Base-by-base conservation (phyloP, 2,113 vertebrate species). In the Carassius gibelio region DNA sequence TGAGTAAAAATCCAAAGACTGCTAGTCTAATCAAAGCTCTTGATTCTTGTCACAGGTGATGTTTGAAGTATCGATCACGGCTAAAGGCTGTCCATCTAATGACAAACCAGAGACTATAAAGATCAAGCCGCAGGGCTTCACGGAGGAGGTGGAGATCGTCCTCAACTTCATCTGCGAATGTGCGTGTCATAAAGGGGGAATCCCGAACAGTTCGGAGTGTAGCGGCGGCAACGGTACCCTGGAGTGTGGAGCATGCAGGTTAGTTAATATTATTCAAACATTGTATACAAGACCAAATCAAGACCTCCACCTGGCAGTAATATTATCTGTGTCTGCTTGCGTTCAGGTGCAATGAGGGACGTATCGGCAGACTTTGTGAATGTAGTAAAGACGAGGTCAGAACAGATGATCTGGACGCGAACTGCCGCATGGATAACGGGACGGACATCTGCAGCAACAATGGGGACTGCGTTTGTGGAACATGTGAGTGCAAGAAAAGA, bases 201-300 rank as follows among this genome's bases (percentile, higher is more conserved):
- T 94, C 26, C 86, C 91, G 0, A 89, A 95, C 2, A 99, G 97
- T 83, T 69, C 89, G 0, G 77, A 88, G 30, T 99, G 98, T 84
- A 90, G 95, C 0, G 83, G 90, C 0, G 97, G 98, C 76, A 96
- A 98, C 0, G 98, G 98, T 7, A 98, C 96, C 0, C 97, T 98
- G 30, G 97, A 99, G 90, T 99, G 98, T 87, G 98, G 98, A 13
- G 96, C 97, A 0, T 99, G 98, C 96, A 98, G 97, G 98, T 99
- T 90, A 81, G 91, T 34, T 75, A 2, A 4, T 9, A 48, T 57
- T 52, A 52, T 48, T 48, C 45, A 48, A 3, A 48, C 45, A 15
- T 52, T 52, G 11, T 4, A 52, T 52, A 52, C 3, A 48, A 48
- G 10, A 52, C 11, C 50, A 52, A 55, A 15, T 26, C 45, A 48